Evolutionary conservation across 1,140 invertebrate genomes (phyloP), one percentile per base, ranked within the genome.

Genomic region (Ephestia elutella): DNA sequence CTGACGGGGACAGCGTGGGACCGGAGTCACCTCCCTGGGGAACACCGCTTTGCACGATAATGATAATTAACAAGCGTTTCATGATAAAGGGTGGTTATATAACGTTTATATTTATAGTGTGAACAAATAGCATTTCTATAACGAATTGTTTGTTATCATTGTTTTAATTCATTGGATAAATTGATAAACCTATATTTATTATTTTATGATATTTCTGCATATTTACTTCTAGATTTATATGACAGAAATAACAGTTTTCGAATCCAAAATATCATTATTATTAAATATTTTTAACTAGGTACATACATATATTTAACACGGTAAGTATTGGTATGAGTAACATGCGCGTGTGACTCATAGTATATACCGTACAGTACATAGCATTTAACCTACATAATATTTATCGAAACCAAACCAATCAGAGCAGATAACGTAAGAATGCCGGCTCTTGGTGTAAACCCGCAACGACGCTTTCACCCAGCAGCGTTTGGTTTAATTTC

Each of bases 1-100:
- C 60, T 59, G 35, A 21, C 53, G 38, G 63, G 21, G 35, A 57
- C 56, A 49, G 17, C 66, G 65, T 70, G 68, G 65, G 49, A 11
- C 49, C 49, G 1, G 10, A 35, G 32, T 35, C 9, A 10, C 32
- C 32, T 35, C 32, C 32, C 32, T 35, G 10, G 32, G 32, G 32
- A 35, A 35, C 32, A 13, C 32, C 32, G 32, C 32, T 13, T 35
- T 13, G 32, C 8, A 35, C 32, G 32, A 35, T 35, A 35, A 35
- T 35, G 9, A 5, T 35, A 35, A 35, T 35, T 35, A 35, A 13
- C 32, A 35, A 35, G 13, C 32, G 7, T 7, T 25, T 25, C 2
- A 25, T 25, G 21, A 25, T 25, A 25, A 25, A 25, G 21, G 21
- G 21, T 25, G 21, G 7, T 3, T 25, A 25, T 3, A 25, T n/a